Percentiles rank a stretch among this genome's conserved stretches.
phyloP scores from a whole-genome alignment of 2,113 vertebrate species.

The Alexandromys fortis region DNA sequence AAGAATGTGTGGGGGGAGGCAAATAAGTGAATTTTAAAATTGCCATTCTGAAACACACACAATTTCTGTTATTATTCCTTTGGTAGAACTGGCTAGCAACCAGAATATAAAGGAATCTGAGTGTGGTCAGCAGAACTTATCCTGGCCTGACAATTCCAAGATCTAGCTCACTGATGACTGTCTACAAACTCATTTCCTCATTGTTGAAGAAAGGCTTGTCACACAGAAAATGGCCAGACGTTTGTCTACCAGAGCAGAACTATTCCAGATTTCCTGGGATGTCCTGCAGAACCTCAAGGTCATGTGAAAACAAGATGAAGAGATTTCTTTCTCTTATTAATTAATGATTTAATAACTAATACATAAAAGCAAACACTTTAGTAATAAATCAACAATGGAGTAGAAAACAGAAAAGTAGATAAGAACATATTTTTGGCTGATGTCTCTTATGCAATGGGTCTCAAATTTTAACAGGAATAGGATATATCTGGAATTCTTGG shows the following conservation, averaged over 20 bases:
- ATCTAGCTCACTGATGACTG: not conserved
- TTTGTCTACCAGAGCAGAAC: not conserved
- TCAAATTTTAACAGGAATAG: not conserved
- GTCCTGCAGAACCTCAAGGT: not conserved
- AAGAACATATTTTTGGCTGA: not conserved
- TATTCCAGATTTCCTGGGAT: not conserved
- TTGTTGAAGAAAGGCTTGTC: not conserved
- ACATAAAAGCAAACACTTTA: not conserved
- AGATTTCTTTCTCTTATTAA: not conserved
- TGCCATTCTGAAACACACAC: not conserved
- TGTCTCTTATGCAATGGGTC: not conserved
- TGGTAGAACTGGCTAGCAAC: not conserved
- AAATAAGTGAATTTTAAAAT: not conserved
- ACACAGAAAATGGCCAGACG: not conserved
- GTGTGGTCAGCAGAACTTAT: not conserved
- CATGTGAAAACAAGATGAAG: not conserved
- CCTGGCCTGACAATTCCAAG: not conserved
- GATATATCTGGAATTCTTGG: not conserved
- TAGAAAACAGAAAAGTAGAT: not conserved
- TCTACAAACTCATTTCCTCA: not conserved
- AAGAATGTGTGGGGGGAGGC: not conserved
- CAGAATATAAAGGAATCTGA: not conserved
- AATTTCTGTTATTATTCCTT: not conserved
- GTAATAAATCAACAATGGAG: not conserved
- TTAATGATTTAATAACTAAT: slow-evolving; percentile 27